Evolutionary conservation across 2,113 vertebrate genomes (phyloP), one percentile per base, ranked within the genome.

Genomic region (Pollachius pollachius): DNA sequence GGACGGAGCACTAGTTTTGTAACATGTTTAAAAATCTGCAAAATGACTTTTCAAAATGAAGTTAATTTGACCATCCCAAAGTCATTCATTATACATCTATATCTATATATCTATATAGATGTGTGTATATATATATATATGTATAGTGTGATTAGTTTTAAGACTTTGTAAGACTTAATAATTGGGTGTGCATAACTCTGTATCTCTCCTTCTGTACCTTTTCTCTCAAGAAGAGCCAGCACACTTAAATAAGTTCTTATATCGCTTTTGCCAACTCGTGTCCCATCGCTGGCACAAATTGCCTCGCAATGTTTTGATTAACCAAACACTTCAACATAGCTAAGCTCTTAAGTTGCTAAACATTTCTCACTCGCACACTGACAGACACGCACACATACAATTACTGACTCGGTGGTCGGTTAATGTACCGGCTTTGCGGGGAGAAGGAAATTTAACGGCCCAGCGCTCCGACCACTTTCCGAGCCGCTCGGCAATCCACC

Each of bases 381-480:
- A 17, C 57, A 62, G 58, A 25, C 65, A 52, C 58, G 21, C 34
- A 69, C 57, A 71, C 75, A 82, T 69, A 65, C 75, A 88, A 87
- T 92, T 88, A 85, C 84, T 84, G 79, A 76, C 66, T 85, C 62
- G 76, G 80, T 87, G 85, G 79, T 81, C 80, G 30, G 79, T 89
- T 88, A 87, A 89, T 85, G 76, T 88, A 81, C 86, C 81, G 78
- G 81, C 82, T 87, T 78, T 79, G 69, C 65, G 81, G 70, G 70
- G 66, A 81, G 75, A 76, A 76, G 79, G 78, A 84, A 84, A 88
- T 91, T 88, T 88, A 89, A 84, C 73, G 88, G 70, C 77, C 75
- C 77, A 85, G 78, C 81, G 75, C 68, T 71, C 81, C 80, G 83
- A 81, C 30, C 52, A 54, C 68, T 89, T 73, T 79, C 76, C 58